Evolutionary conservation across 2,888 invertebrate species (phyloP), one percentile per base, ranked within the genome.

Genomic region (Oxyteleia sp.): DNA sequence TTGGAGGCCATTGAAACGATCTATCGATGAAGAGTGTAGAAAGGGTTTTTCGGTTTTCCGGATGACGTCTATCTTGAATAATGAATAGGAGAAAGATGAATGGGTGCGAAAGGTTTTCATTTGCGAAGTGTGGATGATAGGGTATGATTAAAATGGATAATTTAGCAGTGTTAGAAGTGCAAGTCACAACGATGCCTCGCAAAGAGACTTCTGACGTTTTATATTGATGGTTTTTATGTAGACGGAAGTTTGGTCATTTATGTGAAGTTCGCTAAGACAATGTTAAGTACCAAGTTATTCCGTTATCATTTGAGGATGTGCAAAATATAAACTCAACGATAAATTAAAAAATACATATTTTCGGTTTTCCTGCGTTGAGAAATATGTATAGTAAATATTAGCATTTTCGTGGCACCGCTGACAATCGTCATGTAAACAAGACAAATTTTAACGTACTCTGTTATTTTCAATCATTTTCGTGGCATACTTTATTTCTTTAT

Each of bases 131-230:
- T 49, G 61, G 66, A 57, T 64, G 63, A 74, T 74, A 74, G 51
- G 35, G 74, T 43, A 74, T 75, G 75, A 75, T 75, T 75, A 57
- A 75, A 75, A 66, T 26, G 38, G 66, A 75, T 75, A 75, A 75
- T 71, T 71, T 41, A 18, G 61, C 18, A 35, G 72, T 47, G 61
- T 57, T 66, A 35, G 45, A 64, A 64, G 64, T 57, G 64, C 55
- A 74, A 74, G 74, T 74, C 64, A 64, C 55, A 64, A 55, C 35
- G 38, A 49, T 47, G 26, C 47, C 13, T 32, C 13, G 18, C 15
- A 26, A 35, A 47, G 23, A 29, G 26, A 64, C 45, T 55, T 47
- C 15, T 47, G 55, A 55, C 64, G 38, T 55, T 74, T 74, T 38
- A 57, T 66, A 75, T 75, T 75, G 64, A 75, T 75, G 57, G 66